Evolutionary conservation across 2,888 invertebrate species (phyloP), one percentile per base, ranked within the genome.

Genomic region (Petrophora chlorosata): DNA sequence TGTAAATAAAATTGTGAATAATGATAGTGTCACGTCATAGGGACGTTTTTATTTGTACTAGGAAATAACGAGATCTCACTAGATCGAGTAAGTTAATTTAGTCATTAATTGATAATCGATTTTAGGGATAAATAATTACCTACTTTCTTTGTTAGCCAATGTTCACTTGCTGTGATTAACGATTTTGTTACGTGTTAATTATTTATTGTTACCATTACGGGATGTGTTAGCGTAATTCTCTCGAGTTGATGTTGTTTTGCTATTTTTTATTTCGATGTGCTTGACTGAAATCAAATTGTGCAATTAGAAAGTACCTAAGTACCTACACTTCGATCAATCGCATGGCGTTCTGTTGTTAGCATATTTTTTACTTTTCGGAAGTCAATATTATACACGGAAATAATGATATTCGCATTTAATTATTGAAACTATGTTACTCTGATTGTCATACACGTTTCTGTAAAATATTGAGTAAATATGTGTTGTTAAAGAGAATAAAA

Each of bases 381-480:
- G 69, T 70, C 73, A 70, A 65, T 73, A 71, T 71, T 73, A 66
- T 77, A 79, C 74, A 75, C 79, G 67, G 75, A 70, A 72, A 75
- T 76, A 76, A 74, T 76, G 74, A 73, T 87, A 85, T 85, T 85
- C 84, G 82, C 86, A 87, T 86, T 82, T 82, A 84, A 79, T 80
- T 82, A 73, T 84, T 38, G 15, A 81, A 85, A 82, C 75, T 88
- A 85, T 82, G 88, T 88, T 88, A 88, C 76, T 86, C 86, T 88
- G 87, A 89, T 85, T 89, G 85, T 90, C 89, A 85, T 85, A 88
- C 87, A 90, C 82, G 89, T 90, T 90, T 90, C 90, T 91, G 91
- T 91, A 91, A 90, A 84, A 87, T 90, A 90, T 88, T 87, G 88
- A 90, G 84, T 91, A n/a, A n/a, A n/a, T n/a, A 91, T 91, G 91